A percentile compares a stretch with the other conserved stretches of the same genome.
Conservation (phyloP, 2,797 vertebrate genomes). For the Phrynocephalus forsythii region DNA sequence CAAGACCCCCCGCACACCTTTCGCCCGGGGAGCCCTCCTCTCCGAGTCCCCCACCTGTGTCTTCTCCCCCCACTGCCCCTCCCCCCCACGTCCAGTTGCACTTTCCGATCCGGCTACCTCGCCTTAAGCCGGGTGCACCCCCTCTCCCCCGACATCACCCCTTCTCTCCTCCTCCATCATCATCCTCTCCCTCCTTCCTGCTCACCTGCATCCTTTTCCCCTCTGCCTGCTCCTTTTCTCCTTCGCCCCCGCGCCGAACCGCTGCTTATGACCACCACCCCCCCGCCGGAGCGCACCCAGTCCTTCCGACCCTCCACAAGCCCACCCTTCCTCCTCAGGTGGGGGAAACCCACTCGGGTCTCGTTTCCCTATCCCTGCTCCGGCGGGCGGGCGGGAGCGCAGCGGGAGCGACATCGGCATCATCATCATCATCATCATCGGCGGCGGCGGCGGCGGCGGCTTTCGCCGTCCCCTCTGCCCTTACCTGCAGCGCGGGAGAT, state of each 20-base stretch:
- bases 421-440: too few species aligned
- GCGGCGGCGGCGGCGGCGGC: too few species aligned
- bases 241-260: neutral
- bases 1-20: neutral
- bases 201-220: neutral
- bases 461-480: neutral
- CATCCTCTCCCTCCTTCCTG: constrained; percentile 29
- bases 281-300: neutral
- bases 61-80: neutral
- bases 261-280: neutral
- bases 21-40: too few species aligned
- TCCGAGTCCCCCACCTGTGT: constrained; percentile 7
- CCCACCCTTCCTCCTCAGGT: neutral
- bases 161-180: constrained; percentile 40
- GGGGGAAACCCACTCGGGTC: neutral
- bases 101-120: too few species aligned
- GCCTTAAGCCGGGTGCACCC: neutral
- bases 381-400: neutral
- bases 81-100: neutral
- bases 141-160: constrained; percentile 35
- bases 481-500: constrained; percentile 24
- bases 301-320: neutral
- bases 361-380: neutral
- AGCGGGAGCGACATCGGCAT: too few species aligned
- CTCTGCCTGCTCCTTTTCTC: neutral